Evolutionary conservation across 2,888 invertebrate genomes (phyloP), one percentile per base, ranked within the genome.

Genomic region (Agrotis exclamationis): DNA sequence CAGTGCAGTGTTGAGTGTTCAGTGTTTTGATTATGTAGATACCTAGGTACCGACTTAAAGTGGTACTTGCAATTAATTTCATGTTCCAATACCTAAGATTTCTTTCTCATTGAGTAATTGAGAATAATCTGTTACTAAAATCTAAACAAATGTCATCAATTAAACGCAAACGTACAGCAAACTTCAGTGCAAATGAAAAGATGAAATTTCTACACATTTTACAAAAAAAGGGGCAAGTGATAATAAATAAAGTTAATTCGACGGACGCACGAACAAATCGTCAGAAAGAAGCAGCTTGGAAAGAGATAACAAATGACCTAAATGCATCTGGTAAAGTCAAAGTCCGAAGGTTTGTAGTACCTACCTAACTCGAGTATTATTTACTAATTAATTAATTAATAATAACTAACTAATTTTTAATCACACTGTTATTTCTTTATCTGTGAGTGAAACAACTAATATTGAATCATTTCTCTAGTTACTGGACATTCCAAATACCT

Each of bases 231-330:
- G 56, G 56, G 1, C 56, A 33, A 13, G 56, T 69, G 44, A 28
- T 56, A 44, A 44, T 48, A 24, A 51, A 53, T 45, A 59, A 14
- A 45, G 56, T 56, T 13, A 56, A 56, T n/a, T 33, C 33, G 24
- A 64, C 63, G 24, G 9, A 56, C 51, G 44, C 63, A 75, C 81
- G 76, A 59, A 82, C 79, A 82, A 74, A 74, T 50, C 39, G 56
- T 56, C 13, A 56, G 28, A 56, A 56, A 56, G 56, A 56, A 56
- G 56, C 33, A 56, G 56, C 56, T 56, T 56, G 56, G 56, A 33
- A n/a, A n/a, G 33, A n/a, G 56, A 33, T 56, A n/a, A 56, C 33
- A 2, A 28, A 33, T 3, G n/a, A 14, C n/a, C 33, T 56, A n/a
- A 56, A 56, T 56, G 56, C 33, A 33, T 56, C 56, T 3, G 56